Base-by-base conservation (phyloP, 2,888 invertebrate species). In the Timandra comae region DNA sequence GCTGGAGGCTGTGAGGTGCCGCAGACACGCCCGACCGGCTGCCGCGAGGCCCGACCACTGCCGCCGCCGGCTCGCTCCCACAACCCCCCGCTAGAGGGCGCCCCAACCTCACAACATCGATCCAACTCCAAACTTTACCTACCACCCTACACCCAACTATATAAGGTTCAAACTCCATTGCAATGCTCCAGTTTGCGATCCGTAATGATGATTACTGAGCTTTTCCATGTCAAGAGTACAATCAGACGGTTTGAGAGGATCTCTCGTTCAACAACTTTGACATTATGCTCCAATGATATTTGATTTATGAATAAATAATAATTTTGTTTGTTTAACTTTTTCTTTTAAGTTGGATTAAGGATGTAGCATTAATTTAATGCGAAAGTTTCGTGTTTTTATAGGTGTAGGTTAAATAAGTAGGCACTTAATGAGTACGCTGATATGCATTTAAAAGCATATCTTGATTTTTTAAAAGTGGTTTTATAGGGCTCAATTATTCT, bases 91-190 rank as follows among this genome's bases (percentile, higher is more conserved):
- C 51, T 48, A 67, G 72, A 60, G 67, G 70, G 62, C 69, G 63
- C 60, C 50, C n/a, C n/a, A n/a, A 51, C 49, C 56, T 39, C 51
- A 38, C 41, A 52, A 49, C 75, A 82, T 82, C 81, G 81, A 81
- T 81, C 81, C 75, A 70, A 63, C 51, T 34, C 41, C 29, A 44
- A 37, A 34, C 43, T n/a, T n/a, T n/a, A n/a, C 50, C 49, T 56
- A 63, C 63, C 46, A 38, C 28, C 37, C 4, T 11, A 45, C 24
- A 27, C 28, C 37, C 4, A 11, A 45, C 24, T 26, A n/a, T 16
- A 44, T 58, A 77, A 43, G 47, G 57, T 41, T 50, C 53, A 60
- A 38, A 64, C 57, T 49, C 25, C 23, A 27, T 30, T 32, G 4
- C 29, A 25, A 33, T 32, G 31, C 26, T 37, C 27, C 30, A 28